A percentile compares a stretch with the other conserved stretches of the same genome.
These are phyloP conservation scores for Bubo bubo DNA, from an alignment of 2,113 vertebrate species.

Conservation along the genomic window DNA sequence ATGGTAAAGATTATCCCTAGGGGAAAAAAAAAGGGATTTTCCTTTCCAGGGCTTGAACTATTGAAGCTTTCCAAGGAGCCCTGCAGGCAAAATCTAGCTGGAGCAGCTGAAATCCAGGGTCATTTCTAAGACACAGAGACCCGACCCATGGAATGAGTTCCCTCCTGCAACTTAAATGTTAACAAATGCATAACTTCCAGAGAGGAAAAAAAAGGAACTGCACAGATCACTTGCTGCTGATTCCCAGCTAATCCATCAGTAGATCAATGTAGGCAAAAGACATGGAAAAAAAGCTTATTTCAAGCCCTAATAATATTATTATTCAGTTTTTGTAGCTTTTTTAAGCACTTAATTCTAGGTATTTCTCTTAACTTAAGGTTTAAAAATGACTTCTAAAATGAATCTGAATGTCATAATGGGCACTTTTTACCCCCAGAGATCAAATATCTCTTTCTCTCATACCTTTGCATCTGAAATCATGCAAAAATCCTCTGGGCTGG, in stretches of 20 bases:
- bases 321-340: slow-evolving; percentile 56
- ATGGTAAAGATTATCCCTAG: not conserved
- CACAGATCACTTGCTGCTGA: not conserved
- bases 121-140: not conserved
- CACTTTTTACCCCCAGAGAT: not conserved
- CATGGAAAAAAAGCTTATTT: slow-evolving; percentile 46
- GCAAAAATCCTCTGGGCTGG: not conserved
- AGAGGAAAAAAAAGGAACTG: not conserved
- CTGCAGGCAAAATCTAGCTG: not conserved
- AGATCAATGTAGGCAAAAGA: slow-evolving; percentile 31
- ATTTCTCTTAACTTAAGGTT: slow-evolving; percentile 64
- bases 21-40: not conserved
- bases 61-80: not conserved
- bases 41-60: not conserved
- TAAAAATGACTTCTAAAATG: slow-evolving; percentile 39
- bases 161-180: not conserved
- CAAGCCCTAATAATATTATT: slow-evolving; percentile 54
- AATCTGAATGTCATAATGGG: not conserved
- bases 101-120: slow-evolving; percentile 15
- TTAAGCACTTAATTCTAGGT: slow-evolving; percentile 56
- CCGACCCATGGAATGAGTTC: not conserved
- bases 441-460: not conserved
- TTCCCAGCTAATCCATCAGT: not conserved
- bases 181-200: slow-evolving; percentile 14
- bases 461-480: not conserved